Base-by-base conservation (phyloP, 2,888 invertebrate species). In the Notodonta ziczac region DNA sequence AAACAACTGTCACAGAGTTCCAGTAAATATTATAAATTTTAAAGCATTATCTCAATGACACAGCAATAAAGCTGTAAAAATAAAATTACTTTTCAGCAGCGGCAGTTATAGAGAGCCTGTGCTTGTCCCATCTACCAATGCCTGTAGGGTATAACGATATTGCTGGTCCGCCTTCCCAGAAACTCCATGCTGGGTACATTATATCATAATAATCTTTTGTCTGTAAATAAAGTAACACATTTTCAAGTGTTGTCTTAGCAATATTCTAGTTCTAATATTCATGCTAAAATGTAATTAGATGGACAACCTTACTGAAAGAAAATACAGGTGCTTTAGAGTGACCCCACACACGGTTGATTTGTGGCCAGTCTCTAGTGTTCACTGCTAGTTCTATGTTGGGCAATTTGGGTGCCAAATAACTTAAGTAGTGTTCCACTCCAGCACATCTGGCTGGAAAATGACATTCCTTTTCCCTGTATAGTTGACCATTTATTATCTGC, bases 151-250 rank as follows among this genome's bases (percentile, higher is more conserved):
- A 98, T 10, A 98, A 91, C 48, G 97, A 96, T 74, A 99, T 99
- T 0, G 99, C 99, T 13, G 99, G 99, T 0, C 99, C 99, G 39
- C 99, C 99, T 90, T 98, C 98, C 98, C 99, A 98, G 88, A 99
- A 99, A 51, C 98, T 96, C 99, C 99, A 99, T 0, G 99, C 97
- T 0, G 99, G 99, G 85, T 97, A 98, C 96, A 97, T 97, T 66
- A 99, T 98, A 83, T 99, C 99, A 85, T 95, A 94, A 88, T 98
- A 97, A 46, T 97, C 96, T 52, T 86, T 81, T 0, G 97, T 96
- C 96, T 94, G 82, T 2, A 16, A 55, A 55, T n/a, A 55, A n/a
- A 55, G 10, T 9, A n/a, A 14, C 3, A 24, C 16, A 44, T 44
- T 8, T 14, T 40, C 7, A 24, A 56, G 13, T 44, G 13, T 6